These are phyloP conservation scores for Microctonus aethiopoides DNA, from an alignment of 2,888 invertebrate species.

Conservation along the genomic window DNA sequence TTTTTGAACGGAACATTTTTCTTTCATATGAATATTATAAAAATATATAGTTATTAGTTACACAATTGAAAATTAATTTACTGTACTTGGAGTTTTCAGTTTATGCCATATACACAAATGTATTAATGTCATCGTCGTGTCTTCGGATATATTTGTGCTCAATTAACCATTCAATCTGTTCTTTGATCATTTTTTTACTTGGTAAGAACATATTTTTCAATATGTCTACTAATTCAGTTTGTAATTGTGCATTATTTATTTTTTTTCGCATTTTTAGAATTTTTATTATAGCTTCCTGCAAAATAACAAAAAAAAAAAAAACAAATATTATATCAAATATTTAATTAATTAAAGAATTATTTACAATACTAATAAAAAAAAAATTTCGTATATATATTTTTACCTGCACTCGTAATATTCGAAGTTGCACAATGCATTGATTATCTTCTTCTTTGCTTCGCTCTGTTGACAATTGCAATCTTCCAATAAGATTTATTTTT, in stretches of 20 bases:
- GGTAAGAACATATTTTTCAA: conserved; percentile 99
- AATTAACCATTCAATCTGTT: conserved; percentile 99
- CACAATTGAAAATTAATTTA: conserved; percentile 43
- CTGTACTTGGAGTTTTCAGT: conserved; percentile 44
- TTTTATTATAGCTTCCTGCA: conserved; percentile 97
- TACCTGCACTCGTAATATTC: conserved; percentile 87
- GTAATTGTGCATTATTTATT: conserved; percentile 92
- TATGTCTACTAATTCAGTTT: conserved; percentile 97
- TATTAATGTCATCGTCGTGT: conserved; percentile 97
- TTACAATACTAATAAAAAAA: no score
- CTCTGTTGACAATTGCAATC: conserved; percentile 94
- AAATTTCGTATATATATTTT: not conserved
- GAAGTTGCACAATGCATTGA: conserved; percentile 96
- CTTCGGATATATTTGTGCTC: conserved; percentile 98
- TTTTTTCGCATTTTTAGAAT: conserved; percentile 98
- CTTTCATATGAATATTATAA: conserved; percentile 51
- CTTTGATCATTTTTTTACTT: conserved; percentile 99
- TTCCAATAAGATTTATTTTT: conserved; percentile 94
- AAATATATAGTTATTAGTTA: conserved; percentile 60
- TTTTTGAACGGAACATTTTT: not conserved
- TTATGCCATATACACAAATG: conserved; percentile 97
- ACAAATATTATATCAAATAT: not conserved
- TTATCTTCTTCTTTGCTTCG: conserved; percentile 97
- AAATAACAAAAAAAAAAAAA: conserved; percentile 13
- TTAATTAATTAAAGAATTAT: not conserved